phyloP scores from a whole-genome alignment of 1,140 invertebrate genomes.

The Penaeus japonicus region DNA sequence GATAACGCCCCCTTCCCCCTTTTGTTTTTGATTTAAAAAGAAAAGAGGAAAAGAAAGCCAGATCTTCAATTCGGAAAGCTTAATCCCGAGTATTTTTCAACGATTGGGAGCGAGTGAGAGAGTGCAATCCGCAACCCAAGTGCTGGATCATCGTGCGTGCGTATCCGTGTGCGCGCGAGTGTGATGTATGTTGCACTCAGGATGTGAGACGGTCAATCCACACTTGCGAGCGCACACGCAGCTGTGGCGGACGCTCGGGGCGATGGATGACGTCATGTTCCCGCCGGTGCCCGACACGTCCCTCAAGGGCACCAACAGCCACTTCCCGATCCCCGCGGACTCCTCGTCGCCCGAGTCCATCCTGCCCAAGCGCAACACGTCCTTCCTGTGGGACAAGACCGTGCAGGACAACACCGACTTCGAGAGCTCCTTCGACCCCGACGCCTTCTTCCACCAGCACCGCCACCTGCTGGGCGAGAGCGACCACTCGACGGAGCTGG shows the following conservation, averaged over 20 bases:
- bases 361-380: slow-evolving; percentile 24
- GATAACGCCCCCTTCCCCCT: no score
- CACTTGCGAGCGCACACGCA: slow-evolving; percentile 11
- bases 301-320: slow-evolving; percentile 30
- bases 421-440: slow-evolving; percentile 51
- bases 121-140: no score
- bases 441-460: slow-evolving; percentile 50
- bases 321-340: slow-evolving; percentile 15
- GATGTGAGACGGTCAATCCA: slow-evolving; percentile 39
- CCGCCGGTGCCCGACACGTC: slow-evolving; percentile 36
- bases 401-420: slow-evolving; percentile 25
- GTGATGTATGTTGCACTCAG: slow-evolving; percentile 29
- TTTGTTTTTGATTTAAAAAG: no score
- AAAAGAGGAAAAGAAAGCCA: no score
- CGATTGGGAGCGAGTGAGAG: no score
- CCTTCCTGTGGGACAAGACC: slow-evolving; percentile 56
- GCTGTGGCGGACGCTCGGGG: background rate
- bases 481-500: slow-evolving; percentile 45
- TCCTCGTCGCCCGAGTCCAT: slow-evolving; percentile 38
- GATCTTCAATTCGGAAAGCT: no score
- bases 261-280: slow-evolving; percentile 31
- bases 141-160: no score
- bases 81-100: no score
- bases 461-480: slow-evolving; percentile 43
- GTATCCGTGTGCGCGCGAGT: background rate